These are phyloP conservation scores for Steatornis caripensis DNA, from an alignment of 2,113 vertebrate genomes.

Conservation along the genomic window DNA sequence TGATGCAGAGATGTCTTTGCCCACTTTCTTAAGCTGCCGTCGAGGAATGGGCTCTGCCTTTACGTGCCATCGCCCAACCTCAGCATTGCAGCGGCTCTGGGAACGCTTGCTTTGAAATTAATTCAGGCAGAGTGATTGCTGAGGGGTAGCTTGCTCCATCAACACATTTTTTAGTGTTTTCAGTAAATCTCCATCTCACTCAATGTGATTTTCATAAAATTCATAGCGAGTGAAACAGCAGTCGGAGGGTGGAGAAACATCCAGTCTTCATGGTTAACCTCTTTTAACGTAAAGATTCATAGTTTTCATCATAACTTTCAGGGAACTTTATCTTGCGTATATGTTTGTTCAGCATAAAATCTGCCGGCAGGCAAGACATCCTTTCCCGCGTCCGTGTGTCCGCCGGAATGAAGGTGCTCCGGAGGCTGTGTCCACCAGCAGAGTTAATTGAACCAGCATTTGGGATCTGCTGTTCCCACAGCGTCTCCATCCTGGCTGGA, in stretches of 20 bases:
- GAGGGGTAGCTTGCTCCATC: background rate
- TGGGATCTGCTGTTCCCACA: slow-evolving; percentile 35
- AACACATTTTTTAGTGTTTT: background rate
- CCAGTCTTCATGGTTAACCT: background rate
- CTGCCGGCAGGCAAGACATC: fast-evolving
- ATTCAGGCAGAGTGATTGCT: background rate
- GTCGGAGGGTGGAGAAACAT: background rate
- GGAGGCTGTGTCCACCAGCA: background rate
- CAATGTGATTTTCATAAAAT: background rate
- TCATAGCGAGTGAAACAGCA: background rate
- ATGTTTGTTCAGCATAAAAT: background rate
- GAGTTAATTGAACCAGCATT: background rate
- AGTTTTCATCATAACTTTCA: background rate
- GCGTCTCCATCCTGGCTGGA: background rate
- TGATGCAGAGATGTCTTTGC: background rate
- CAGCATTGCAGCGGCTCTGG: fast-evolving
- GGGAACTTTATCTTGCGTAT: background rate
- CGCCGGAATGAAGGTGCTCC: fast-evolving
- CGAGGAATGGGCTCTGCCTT: background rate
- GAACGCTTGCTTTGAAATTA: background rate
- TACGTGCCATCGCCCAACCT: background rate
- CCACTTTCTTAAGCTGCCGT: background rate
- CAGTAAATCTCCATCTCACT: slow-evolving; percentile 29
- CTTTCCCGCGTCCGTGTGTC: background rate
- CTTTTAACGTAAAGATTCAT: background rate